Evolutionary conservation across 2,888 invertebrate species (phyloP).

Genomic region (Dasysyrphus albostriatus): DNA sequence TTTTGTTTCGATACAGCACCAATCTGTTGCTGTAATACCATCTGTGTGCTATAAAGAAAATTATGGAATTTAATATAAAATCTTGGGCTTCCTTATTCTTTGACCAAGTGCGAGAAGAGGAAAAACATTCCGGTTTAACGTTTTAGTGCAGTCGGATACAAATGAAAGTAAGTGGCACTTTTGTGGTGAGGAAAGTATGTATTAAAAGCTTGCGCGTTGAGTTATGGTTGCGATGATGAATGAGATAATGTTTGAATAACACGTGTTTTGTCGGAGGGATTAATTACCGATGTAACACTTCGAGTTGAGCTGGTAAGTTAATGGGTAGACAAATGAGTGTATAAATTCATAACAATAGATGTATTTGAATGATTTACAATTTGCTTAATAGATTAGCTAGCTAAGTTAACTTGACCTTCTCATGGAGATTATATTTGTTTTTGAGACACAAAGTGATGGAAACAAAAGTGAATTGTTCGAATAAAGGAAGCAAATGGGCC

Average conservation of each 20-base stretch:
- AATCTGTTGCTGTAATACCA: neutral
- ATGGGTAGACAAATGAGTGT: constrained; percentile 16
- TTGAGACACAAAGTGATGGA: neutral
- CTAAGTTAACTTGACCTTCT: constrained; percentile 22
- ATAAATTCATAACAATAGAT: constrained; percentile 10
- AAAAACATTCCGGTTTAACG: constrained; percentile 44
- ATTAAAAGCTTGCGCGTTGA: constrained; percentile 1
- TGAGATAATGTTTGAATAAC: constrained; percentile 56
- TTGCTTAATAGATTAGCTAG: neutral
- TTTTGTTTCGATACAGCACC: neutral
- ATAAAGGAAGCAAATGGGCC: neutral
- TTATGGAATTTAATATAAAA: constrained; percentile 61
- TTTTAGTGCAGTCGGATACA: constrained; percentile 33
- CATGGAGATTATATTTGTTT: constrained; percentile 28
- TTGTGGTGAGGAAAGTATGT: constrained; percentile 37
- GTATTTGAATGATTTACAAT: constrained; percentile 24
- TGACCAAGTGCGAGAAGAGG: constrained; percentile 38
- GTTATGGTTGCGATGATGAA: constrained; percentile 5
- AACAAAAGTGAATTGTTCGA: neutral
- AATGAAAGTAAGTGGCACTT: constrained; percentile 56
- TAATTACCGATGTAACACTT: constrained; percentile 58
- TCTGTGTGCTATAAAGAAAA: constrained; percentile 35
- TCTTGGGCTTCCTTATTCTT: constrained; percentile 57
- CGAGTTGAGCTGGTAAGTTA: constrained; percentile 5
- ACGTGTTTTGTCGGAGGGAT: constrained; percentile 34